Evolutionary conservation across 53 echinoderm and acorn worm genomes (phyloP), one percentile per base, ranked within the genome.

Genomic region (Apostichopus leukothele): DNA sequence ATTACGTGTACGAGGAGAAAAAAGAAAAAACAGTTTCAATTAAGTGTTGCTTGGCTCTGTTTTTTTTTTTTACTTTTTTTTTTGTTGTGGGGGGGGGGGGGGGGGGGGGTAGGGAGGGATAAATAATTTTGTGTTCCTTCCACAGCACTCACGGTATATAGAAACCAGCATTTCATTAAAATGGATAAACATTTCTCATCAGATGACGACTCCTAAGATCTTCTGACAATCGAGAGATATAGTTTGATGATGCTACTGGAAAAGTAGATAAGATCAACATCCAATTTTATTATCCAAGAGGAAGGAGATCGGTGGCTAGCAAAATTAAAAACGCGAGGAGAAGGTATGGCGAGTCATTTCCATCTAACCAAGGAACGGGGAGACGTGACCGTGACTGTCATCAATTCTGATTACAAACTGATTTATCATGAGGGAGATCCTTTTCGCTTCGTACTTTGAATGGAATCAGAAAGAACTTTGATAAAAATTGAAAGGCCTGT

Each of bases 221-320:
- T 9, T 79, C 59, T 80, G 54, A 54, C 8, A 18, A 80, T 80
- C 80, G 23, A 54, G 54, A 8, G 54, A 59, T 22, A 80, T 22
- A 23, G 80, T 80, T 80, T 80, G 55, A 80, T 80, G 53, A 80
- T 59, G 55, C 20, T 20, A 80, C 21, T 53, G 18, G 80, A 80
- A 27, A n/a, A 80, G 80, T 18, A 80, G 80, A 80, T 80, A 80
- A 54, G 80, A 53, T 80, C 80, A 80, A 59, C 80, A 80, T 80
- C 80, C 80, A 21, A 11, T 59, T 80, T 80, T 80, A 80, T 80
- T 80, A 80, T 80, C 80, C 23, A 23, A 80, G 54, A 80, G 80
- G 20, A 54, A 53, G 80, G 54, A 54, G 80, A 80, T 54, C 59
- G 20, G 80, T 54, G 21, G 80, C 53, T 54, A 80, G 20, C 9